A percentile compares a stretch with the other conserved stretches of the same genome.
phyloP scores from a whole-genome alignment of 2,113 vertebrate genomes.

The Crotophaga sulcirostris region DNA sequence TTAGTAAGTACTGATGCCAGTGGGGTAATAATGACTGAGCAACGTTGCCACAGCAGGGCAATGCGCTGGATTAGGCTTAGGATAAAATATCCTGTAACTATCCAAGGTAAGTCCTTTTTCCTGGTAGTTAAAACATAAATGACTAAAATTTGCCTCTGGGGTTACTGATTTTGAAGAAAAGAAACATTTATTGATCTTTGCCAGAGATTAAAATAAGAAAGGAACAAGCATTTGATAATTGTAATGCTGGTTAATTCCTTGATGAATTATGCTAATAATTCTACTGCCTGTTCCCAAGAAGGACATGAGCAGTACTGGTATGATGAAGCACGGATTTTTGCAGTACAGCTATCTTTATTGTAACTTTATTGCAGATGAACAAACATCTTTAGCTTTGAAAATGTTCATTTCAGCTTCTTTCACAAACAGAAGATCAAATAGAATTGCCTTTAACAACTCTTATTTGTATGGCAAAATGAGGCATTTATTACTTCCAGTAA shows the following conservation, averaged over 20 bases:
- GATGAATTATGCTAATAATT: neutral
- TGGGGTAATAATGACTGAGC: neutral
- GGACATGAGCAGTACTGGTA: neutral
- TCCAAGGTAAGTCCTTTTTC: neutral
- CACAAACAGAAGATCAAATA: neutral
- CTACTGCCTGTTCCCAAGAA: neutral
- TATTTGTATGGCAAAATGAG: constrained; percentile 12
- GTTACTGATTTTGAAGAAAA: neutral
- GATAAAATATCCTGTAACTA: neutral
- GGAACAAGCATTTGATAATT: neutral
- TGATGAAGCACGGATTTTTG: neutral
- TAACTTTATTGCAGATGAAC: neutral
- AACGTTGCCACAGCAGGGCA: neutral
- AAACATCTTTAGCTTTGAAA: neutral
- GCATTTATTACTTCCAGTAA: neutral
- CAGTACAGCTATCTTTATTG: neutral
- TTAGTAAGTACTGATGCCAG: neutral
- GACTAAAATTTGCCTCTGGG: neutral
- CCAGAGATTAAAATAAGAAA: neutral
- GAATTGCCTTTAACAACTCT: neutral
- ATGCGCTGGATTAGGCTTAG: neutral
- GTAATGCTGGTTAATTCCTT: neutral
- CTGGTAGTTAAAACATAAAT: neutral
- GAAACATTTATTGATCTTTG: neutral
- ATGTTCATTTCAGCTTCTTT: neutral